phyloP scores from a whole-genome alignment of 2,113 vertebrate species.

The Gulo gulo region DNA sequence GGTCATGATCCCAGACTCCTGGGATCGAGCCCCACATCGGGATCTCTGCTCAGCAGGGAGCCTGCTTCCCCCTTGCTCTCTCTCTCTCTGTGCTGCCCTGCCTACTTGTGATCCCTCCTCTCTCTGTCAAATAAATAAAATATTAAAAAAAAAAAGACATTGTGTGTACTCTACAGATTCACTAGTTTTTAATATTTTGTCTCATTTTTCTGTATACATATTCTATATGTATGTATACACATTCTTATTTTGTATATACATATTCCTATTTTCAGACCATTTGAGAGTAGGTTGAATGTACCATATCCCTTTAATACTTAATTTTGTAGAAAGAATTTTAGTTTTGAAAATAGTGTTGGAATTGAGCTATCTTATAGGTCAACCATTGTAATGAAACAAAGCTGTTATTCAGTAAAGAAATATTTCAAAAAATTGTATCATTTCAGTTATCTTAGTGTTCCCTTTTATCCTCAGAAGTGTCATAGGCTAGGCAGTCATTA shows the following conservation, averaged over 20 bases:
- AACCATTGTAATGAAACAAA: background rate
- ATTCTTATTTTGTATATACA: background rate
- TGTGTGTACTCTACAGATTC: background rate
- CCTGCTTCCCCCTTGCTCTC: too few species aligned
- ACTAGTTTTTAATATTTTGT: constrained; percentile 1
- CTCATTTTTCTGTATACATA: background rate
- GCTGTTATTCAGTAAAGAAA: background rate
- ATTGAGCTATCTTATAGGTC: background rate
- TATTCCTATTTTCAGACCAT: background rate
- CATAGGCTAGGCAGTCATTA: background rate
- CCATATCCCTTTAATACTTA: background rate
- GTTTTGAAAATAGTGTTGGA: background rate
- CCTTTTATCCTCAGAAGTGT: background rate
- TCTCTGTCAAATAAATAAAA: too few species aligned
- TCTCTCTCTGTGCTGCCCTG: too few species aligned
- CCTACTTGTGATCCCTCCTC: too few species aligned
- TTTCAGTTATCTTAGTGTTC: background rate
- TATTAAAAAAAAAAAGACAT: too few species aligned
- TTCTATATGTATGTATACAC: background rate
- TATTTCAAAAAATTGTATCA: background rate
- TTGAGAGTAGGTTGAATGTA: background rate
- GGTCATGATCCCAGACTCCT: too few species aligned
- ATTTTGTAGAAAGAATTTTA: background rate
- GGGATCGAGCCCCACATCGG: too few species aligned
- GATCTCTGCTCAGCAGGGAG: too few species aligned